These are phyloP conservation scores for Acrocephalus arundinaceus DNA, from an alignment of 2,113 vertebrate species.

Conservation along the genomic window DNA sequence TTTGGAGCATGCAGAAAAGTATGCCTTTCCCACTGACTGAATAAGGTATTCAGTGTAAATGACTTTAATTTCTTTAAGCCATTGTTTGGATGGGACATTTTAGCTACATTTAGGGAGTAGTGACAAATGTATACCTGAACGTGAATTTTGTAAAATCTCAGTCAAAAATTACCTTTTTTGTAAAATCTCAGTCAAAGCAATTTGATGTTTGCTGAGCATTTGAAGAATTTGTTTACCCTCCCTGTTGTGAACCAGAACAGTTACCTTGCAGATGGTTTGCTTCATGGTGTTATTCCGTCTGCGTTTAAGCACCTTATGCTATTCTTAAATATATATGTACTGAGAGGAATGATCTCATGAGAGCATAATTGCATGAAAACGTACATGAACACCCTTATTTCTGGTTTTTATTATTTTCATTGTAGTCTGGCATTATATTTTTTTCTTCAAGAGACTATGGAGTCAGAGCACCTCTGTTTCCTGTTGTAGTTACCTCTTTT, in stretches of 20 bases:
- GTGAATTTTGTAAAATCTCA: accelerated
- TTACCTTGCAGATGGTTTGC: neutral
- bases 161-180: neutral
- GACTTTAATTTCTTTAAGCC: neutral
- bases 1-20: neutral
- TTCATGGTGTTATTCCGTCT: neutral
- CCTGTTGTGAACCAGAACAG: neutral
- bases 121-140: neutral
- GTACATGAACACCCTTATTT: neutral
- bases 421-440: neutral
- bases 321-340: neutral
- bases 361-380: neutral
- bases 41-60: neutral
- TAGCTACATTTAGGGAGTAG: neutral
- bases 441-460: neutral
- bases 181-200: neutral
- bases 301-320: neutral
- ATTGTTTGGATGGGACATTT: neutral
- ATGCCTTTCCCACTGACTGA: neutral
- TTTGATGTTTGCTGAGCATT: neutral
- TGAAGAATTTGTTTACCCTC: neutral
- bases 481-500: neutral
- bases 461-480: neutral
- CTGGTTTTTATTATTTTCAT: neutral
- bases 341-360: neutral